These are phyloP conservation scores for Cheilosia soror DNA, from an alignment of 2,888 invertebrate species.

Conservation along the genomic window DNA sequence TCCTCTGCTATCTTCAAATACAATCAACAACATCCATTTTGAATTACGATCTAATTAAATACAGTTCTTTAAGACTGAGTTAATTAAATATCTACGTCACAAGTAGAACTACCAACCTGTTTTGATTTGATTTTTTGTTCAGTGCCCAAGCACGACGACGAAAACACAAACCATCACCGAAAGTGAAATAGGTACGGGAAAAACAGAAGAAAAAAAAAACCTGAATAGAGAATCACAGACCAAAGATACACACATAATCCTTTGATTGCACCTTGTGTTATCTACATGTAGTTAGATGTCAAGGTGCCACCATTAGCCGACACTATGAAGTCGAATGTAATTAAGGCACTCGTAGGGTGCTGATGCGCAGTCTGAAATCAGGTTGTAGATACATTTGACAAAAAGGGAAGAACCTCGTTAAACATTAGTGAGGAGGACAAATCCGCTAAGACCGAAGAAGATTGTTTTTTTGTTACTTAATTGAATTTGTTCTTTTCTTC, in stretches of 20 bases:
- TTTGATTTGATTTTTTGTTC: constrained; percentile 5
- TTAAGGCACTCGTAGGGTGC: constrained; percentile 40
- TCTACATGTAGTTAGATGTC: constrained; percentile 38
- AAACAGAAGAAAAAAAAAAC: not conserved
- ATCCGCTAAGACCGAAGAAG: not conserved
- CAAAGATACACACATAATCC: constrained; percentile 21
- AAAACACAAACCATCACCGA: not conserved
- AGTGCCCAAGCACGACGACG: not conserved
- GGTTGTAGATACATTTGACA: constrained; percentile 17
- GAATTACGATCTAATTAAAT: constrained; percentile 62
- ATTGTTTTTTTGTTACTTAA: constrained; percentile 22
- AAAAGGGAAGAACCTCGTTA: not conserved
- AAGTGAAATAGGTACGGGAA: not conserved
- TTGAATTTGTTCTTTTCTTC: constrained; percentile 29
- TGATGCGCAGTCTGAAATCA: constrained; percentile 31
- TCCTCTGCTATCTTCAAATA: not conserved
- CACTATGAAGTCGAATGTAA: constrained; percentile 56
- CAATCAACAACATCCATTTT: constrained; percentile 26
- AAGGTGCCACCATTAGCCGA: constrained; percentile 48
- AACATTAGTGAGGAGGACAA: not conserved
- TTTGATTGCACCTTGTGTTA: constrained; percentile 47
- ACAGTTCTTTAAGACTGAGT: constrained; percentile 46
- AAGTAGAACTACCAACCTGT: constrained; percentile 5
- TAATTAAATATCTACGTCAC: constrained; percentile 46
- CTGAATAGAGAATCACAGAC: not conserved